phyloP scores from a whole-genome alignment of 2,888 invertebrate species.

The Rosalia funebris region DNA sequence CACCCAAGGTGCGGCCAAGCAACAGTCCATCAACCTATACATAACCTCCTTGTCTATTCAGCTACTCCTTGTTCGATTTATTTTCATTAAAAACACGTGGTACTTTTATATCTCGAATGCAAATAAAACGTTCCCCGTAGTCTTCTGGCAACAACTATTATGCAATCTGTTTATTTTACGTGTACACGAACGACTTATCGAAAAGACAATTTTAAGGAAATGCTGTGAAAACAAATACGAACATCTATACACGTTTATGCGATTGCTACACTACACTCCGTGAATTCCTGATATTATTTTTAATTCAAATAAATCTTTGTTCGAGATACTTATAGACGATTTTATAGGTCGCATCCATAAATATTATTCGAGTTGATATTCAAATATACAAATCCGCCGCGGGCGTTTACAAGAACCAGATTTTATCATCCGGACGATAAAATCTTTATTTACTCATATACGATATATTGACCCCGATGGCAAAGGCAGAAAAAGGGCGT shows the following conservation, averaged over 20 bases:
- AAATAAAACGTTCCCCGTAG: not conserved
- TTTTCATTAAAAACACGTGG: not conserved
- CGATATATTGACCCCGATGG: not conserved
- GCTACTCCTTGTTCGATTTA: not conserved
- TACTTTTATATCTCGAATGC: not conserved
- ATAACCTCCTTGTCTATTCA: not conserved
- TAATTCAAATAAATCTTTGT: not conserved
- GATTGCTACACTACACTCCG: not conserved
- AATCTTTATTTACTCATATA: not conserved
- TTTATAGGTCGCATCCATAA: no score
- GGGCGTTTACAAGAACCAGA: not conserved
- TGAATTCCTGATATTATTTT: not conserved
- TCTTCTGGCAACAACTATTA: not conserved
- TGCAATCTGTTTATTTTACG: not conserved
- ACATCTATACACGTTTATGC: not conserved
- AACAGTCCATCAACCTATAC: not conserved
- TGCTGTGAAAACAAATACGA: not conserved
- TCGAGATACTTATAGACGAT: not conserved
- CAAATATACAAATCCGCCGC: not conserved
- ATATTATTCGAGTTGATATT: not conserved
- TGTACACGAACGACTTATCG: not conserved
- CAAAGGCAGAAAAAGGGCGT: not conserved
- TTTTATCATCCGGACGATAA: not conserved
- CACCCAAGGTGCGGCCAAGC: not conserved
- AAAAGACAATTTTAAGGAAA: not conserved